Base-by-base conservation (phyloP, 2,888 invertebrate genomes). In the Phyllotreta striolata region DNA sequence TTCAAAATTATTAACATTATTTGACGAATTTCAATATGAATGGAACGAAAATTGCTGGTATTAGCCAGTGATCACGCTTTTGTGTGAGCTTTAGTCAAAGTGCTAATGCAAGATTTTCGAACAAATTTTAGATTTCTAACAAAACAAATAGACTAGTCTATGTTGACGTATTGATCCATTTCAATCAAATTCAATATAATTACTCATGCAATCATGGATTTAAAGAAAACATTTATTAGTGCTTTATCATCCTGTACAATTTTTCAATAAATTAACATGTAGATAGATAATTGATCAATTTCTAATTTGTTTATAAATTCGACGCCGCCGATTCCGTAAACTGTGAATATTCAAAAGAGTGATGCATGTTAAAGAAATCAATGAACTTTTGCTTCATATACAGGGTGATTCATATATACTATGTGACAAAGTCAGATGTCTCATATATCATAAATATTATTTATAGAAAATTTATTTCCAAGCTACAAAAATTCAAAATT, bases 221-320 rank as follows among this genome's bases (percentile, higher is more conserved):
- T 24, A 24, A 24, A 24, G 24, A 24, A 24, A 24, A 24, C 24
- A 24, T 41, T 41, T 41, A 41, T 41, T 41, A 41, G 41, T 3
- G 9, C 41, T 41, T 41, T 41, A 41, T 41, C 10, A 41, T n/a
- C 41, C 10, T 41, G 41, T 41, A 9, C 3, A n/a, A 41, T 41
- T 41, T 41, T 3, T 41, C 10, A 41, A 24, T 24, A 24, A 24
- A 24, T 1, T 24, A 24, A 24, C 24, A 24, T 24, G 24, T 24
- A 24, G 24, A 24, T 24, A 24, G 24, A 24, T 24, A 24, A 24
- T 24, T 24, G 24, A 24, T 24, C 24, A 24, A 24, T 24, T 24
- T 24, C 24, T 24, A 24, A 14, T 61, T 38, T 57, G 62, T 52
- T 63, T 63, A 63, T 63, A 24, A 24, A 24, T 64, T 64, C 61